These are phyloP conservation scores for Abrostola tripartita DNA, from an alignment of 2,888 invertebrate species.

Conservation along the genomic window DNA sequence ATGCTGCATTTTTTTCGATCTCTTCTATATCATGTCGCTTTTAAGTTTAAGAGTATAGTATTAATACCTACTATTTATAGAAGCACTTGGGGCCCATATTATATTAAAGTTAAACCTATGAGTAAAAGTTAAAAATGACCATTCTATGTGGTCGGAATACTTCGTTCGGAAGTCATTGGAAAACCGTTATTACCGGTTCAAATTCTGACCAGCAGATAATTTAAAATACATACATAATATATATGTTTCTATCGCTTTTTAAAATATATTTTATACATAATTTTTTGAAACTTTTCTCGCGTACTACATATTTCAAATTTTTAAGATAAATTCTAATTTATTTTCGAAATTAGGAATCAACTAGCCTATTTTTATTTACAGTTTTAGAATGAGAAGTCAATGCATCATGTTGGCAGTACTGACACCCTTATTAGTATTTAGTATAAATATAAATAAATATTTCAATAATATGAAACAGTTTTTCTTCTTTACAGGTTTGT, in stretches of 20 bases:
- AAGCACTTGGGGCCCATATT: constrained; percentile 68
- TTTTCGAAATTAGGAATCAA: constrained; percentile 39
- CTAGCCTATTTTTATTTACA: constrained; percentile 55
- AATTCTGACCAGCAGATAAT: constrained; percentile 78
- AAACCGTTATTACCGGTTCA: constrained; percentile 49
- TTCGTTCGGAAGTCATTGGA: constrained; percentile 66
- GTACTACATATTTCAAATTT: constrained; percentile 38
- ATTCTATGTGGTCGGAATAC: constrained; percentile 67
- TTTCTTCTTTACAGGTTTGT: constrained; percentile 28
- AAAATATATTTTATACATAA: constrained; percentile 29
- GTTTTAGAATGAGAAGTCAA: constrained; percentile 39
- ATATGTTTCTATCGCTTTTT: constrained; percentile 41
- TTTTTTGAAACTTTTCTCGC: constrained; percentile 28
- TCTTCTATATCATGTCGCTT: constrained; percentile 28
- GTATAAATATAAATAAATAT: constrained; percentile 13
- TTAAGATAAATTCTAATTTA: constrained; percentile 42
- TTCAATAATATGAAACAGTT: constrained; percentile 16
- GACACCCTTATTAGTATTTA: constrained; percentile 22
- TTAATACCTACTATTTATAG: constrained; percentile 58
- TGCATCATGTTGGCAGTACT: constrained; percentile 45
- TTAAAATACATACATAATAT: constrained; percentile 46
- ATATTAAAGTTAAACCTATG: constrained; percentile 52
- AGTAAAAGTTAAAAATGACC: constrained; percentile 68
- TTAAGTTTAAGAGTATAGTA: constrained; percentile 41
- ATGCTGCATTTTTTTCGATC: constrained; percentile 1